Conservation (phyloP, 2,797 vertebrate genomes). For the Melopsittacus undulatus region DNA sequence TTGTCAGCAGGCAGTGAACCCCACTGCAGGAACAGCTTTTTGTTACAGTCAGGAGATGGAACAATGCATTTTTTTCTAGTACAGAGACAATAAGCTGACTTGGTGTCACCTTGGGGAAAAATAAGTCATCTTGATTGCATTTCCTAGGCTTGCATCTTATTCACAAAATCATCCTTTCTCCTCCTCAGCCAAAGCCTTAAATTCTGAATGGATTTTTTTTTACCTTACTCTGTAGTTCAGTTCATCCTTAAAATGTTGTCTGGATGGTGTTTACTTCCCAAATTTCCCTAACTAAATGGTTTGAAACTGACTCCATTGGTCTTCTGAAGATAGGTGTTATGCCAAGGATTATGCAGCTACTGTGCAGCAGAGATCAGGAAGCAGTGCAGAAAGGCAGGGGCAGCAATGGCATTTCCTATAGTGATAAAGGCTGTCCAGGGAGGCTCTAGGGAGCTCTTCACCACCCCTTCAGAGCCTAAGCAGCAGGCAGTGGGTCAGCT, state of each 20-base stretch:
- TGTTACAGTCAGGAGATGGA: background rate
- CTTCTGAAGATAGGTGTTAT: background rate
- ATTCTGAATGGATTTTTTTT: background rate
- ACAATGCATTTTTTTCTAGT: background rate
- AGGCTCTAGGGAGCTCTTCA: background rate
- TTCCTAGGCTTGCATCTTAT: background rate
- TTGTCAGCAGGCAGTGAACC: background rate
- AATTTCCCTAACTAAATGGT: background rate
- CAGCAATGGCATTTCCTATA: background rate
- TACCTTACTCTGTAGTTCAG: background rate
- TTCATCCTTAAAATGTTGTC: background rate
- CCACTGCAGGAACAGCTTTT: background rate
- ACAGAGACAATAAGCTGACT: background rate
- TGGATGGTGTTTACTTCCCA: background rate
- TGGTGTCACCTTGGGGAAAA: background rate
- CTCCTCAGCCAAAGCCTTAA: background rate
- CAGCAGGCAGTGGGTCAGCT: background rate
- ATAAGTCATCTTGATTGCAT: background rate
- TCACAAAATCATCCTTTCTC: background rate
- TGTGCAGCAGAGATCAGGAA: background rate
- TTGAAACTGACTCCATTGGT: background rate
- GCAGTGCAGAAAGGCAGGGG: background rate
- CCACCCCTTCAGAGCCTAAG: background rate
- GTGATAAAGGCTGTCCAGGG: background rate
- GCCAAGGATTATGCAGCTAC: fast-evolving